These are phyloP conservation scores for Platynereis dumerilii DNA, from an alignment of 2,888 invertebrate genomes.

Conservation along the genomic window DNA sequence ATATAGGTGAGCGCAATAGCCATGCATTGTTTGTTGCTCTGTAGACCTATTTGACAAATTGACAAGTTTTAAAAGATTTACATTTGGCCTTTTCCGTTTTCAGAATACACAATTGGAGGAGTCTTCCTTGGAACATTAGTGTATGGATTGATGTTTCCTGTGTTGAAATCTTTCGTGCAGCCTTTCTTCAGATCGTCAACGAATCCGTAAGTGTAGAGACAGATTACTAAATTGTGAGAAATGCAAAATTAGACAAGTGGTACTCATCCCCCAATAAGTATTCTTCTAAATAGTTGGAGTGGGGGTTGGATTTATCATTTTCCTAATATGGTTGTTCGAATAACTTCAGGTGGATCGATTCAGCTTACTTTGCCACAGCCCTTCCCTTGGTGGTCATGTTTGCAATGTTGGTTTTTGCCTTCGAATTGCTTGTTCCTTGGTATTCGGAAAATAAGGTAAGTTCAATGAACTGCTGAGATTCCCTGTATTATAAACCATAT, in stretches of 20 bases:
- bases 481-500: no score
- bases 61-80: no score
- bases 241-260: background rate
- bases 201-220: conserved; percentile 34
- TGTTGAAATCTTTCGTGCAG: conserved; percentile 23
- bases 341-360: conserved; percentile 33
- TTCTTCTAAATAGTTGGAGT: no score
- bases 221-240: background rate
- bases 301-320: no score
- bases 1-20: conserved; percentile 32
- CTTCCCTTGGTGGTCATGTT: conserved; percentile 40
- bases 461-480: no score
- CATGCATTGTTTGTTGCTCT: no score
- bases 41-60: no score
- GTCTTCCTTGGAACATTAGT: conserved; percentile 29
- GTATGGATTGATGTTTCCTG: conserved; percentile 30
- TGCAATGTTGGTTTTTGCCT: conserved; percentile 37
- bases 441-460: conserved; percentile 13
- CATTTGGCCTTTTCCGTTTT: no score
- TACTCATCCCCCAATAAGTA: no score
- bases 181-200: conserved; percentile 31
- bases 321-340: no score
- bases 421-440: conserved; percentile 39
- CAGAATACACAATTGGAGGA: conserved; percentile 35
- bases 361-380: conserved; percentile 37